Evolutionary conservation across 1,140 invertebrate genomes (phyloP).

Genomic region (Stegodyphus dumicola): DNA sequence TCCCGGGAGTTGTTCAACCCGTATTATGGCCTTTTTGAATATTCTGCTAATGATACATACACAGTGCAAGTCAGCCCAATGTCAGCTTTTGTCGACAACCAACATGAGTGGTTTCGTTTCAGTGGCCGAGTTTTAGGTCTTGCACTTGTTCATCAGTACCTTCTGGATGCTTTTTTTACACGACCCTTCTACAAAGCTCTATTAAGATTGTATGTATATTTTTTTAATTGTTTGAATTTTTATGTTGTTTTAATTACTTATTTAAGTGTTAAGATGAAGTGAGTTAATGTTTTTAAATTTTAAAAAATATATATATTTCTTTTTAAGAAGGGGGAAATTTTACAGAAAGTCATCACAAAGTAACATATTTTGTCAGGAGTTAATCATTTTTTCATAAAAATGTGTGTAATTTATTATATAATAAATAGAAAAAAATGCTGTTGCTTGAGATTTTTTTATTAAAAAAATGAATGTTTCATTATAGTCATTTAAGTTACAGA

Average conservation of each 20-base stretch:
- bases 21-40: slow-evolving; percentile 98
- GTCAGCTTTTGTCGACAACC: slow-evolving; percentile 97
- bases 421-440: too few species aligned
- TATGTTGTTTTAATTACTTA: too few species aligned
- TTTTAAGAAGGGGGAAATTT: background rate
- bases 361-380: too few species aligned
- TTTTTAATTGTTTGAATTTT: too few species aligned
- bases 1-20: slow-evolving; percentile 97
- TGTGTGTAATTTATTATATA: too few species aligned
- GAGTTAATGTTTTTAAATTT: background rate
- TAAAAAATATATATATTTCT: background rate
- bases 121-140: slow-evolving; percentile 92
- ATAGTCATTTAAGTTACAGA: too few species aligned
- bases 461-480: too few species aligned
- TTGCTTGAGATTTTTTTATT: too few species aligned
- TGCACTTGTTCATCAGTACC: slow-evolving; percentile 94
- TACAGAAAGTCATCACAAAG: too few species aligned
- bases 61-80: slow-evolving; percentile 97
- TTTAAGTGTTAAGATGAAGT: background rate
- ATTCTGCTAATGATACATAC: slow-evolving; percentile 97
- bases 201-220: slow-evolving; percentile 77
- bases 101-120: slow-evolving; percentile 97
- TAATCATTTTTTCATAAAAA: too few species aligned
- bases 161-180: slow-evolving; percentile 97
- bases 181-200: slow-evolving; percentile 96